These are phyloP conservation scores for Lepus americanus DNA, from an alignment of 2,113 vertebrate genomes.

Conservation along the genomic window DNA sequence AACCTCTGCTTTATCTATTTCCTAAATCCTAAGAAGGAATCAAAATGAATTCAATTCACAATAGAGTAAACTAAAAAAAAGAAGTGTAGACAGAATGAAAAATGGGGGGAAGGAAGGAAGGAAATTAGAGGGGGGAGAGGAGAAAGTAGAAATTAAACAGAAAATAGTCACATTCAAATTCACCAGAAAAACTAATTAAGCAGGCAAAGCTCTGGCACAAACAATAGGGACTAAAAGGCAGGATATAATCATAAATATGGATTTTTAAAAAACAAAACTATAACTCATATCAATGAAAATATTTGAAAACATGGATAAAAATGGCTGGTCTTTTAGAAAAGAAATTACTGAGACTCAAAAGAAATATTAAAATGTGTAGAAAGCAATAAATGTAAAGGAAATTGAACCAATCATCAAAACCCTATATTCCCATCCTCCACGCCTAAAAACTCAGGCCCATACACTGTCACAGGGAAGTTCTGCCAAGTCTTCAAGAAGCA, in stretches of 20 bases:
- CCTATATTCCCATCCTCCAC: neutral
- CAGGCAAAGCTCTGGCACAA: neutral
- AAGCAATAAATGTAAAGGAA: neutral
- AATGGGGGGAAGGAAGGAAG: neutral
- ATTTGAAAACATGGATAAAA: constrained; percentile 48
- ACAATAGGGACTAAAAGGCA: neutral
- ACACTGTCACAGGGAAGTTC: neutral
- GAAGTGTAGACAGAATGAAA: neutral
- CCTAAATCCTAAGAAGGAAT: neutral
- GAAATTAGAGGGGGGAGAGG: neutral
- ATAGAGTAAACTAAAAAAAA: constrained; percentile 15
- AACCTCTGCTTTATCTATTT: neutral
- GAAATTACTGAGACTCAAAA: neutral
- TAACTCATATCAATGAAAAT: neutral
- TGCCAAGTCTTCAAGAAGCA: neutral
- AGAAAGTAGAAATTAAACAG: neutral
- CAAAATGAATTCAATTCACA: neutral
- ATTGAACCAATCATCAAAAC: neutral
- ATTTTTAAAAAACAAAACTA: neutral
- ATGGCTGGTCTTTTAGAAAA: constrained; percentile 18
- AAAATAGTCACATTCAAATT: constrained; percentile 19
- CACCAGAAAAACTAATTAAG: neutral
- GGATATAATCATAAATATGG: neutral
- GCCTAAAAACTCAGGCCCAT: neutral
- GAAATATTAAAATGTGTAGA: neutral